Percentiles rank a stretch among this genome's conserved stretches.
Conservation (phyloP, 2,888 invertebrate genomes). For the Perdita meconis region DNA sequence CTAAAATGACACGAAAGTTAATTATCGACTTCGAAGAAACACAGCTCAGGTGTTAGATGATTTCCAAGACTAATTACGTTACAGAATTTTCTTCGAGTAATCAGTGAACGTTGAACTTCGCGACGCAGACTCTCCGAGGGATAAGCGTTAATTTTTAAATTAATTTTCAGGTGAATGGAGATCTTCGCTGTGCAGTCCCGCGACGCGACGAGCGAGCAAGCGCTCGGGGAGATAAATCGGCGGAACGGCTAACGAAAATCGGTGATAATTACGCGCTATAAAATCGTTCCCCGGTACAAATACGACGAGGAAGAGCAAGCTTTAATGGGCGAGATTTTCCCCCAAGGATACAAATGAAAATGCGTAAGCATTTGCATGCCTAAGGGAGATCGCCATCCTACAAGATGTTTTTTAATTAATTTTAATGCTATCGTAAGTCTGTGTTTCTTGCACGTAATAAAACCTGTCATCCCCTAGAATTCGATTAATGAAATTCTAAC, state of each 20-base stretch:
- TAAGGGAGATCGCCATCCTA: not conserved
- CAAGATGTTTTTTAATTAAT: conserved; percentile 45
- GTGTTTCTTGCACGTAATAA: conserved; percentile 11
- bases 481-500: not conserved
- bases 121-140: not conserved
- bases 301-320: conserved; percentile 1
- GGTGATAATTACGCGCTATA: conserved; percentile 39
- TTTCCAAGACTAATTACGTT: not conserved
- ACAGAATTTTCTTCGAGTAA: not conserved
- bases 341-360: conserved; percentile 34
- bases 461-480: not conserved
- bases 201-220: not conserved
- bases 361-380: conserved; percentile 32
- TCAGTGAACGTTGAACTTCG: not conserved
- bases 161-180: conserved; percentile 12
- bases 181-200: no score
- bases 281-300: conserved; percentile 27
- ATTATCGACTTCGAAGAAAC: not conserved
- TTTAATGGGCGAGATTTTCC: conserved; percentile 23
- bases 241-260: conserved; percentile 22
- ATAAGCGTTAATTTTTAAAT: conserved; percentile 28
- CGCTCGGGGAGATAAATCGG: conserved; percentile 17
- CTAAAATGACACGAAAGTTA: no score
- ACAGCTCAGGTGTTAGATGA: not conserved
- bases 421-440: conserved; percentile 4